phyloP scores from a whole-genome alignment of 1,140 invertebrate genomes.

The Yoshiicerus persimilis region DNA sequence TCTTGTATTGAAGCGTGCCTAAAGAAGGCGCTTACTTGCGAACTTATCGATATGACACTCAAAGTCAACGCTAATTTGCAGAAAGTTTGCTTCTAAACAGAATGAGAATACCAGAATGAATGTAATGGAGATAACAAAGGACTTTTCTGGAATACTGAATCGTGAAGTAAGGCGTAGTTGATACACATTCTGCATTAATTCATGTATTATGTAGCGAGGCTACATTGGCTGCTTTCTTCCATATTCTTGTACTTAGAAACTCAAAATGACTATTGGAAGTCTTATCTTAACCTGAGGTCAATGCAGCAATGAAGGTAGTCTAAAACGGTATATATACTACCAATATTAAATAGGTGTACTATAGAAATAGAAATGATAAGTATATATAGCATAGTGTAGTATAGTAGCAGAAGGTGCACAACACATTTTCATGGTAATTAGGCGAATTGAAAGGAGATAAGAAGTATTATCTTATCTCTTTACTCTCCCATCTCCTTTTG shows the following conservation, averaged over 20 bases:
- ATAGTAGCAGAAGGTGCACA: too few relatives aligned
- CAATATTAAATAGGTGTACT: too few relatives aligned
- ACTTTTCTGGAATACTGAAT: background rate
- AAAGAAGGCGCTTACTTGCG: background rate
- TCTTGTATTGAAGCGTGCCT: background rate
- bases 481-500: too few relatives aligned
- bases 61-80: background rate
- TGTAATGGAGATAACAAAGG: background rate
- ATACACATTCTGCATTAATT: background rate
- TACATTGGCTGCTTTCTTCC: background rate
- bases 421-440: too few relatives aligned
- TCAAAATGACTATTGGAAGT: background rate
- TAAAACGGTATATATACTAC: too few relatives aligned
- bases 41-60: background rate
- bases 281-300: background rate
- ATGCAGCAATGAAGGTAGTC: background rate
- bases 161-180: too few relatives aligned
- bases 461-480: too few relatives aligned
- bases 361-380: too few relatives aligned
- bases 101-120: background rate
- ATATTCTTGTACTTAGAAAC: background rate
- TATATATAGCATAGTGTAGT: too few relatives aligned
- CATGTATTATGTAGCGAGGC: background rate
- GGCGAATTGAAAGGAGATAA: too few relatives aligned
- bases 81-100: background rate